A percentile compares a stretch with the other conserved stretches of the same genome.
Evolutionary conservation across 1,140 invertebrate species (phyloP).

Genomic region (Lepidotrigona ventralis): DNA sequence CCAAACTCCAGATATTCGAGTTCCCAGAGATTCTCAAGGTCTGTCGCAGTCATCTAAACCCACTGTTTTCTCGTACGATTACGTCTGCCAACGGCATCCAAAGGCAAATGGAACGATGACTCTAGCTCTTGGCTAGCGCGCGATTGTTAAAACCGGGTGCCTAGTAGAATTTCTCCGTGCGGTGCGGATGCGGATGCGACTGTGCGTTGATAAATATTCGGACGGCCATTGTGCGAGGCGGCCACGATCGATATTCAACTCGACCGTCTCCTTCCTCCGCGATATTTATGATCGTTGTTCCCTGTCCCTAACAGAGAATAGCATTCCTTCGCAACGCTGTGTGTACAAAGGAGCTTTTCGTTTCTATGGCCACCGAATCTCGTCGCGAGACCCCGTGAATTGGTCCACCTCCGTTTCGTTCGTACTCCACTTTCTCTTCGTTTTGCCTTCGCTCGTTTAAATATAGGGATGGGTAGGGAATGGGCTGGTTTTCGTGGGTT

Average conservation of each 20-base stretch:
- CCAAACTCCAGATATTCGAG: too few relatives aligned
- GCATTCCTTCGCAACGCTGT: slow-evolving; percentile 15
- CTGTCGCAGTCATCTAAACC: not conserved
- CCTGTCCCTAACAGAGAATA: slow-evolving; percentile 7
- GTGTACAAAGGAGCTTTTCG: slow-evolving; percentile 12
- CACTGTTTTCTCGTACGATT: not conserved
- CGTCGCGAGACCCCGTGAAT: not conserved
- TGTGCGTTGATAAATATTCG: slow-evolving; percentile 54
- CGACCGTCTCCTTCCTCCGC: not conserved
- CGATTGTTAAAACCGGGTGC: slow-evolving; percentile 30
- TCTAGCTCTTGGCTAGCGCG: not conserved
- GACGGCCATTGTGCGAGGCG: slow-evolving; percentile 23
- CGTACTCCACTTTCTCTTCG: not conserved
- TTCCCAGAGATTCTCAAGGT: not conserved
- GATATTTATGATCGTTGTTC: slow-evolving; percentile 42
- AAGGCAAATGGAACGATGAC: slow-evolving; percentile 17
- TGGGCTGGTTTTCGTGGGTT: not conserved
- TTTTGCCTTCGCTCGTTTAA: not conserved
- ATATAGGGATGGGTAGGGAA: not conserved
- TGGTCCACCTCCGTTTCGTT: not conserved
- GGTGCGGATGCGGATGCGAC: not conserved
- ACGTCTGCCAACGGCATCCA: too few relatives aligned
- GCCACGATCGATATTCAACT: slow-evolving; percentile 42
- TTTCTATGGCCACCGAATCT: slow-evolving; percentile 28
- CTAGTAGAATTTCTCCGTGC: not conserved